Evolutionary conservation across 1,140 invertebrate genomes (phyloP), one percentile per base, ranked within the genome.

Genomic region (Temnothorax curvispinosus): DNA sequence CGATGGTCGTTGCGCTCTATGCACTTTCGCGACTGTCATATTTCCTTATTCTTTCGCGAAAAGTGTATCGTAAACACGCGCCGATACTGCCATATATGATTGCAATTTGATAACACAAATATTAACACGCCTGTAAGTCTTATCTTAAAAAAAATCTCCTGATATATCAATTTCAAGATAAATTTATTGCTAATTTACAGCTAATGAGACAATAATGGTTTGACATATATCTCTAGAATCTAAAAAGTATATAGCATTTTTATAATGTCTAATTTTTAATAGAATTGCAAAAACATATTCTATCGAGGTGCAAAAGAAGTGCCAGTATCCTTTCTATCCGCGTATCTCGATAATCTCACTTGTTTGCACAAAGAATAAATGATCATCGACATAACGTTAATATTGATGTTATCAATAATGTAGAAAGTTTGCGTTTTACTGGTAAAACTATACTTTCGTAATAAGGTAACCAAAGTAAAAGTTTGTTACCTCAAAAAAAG

Each of bases 361-460:
- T 90, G 90, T 91, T 90, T 91, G 76, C 69, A 65, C 85, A 27
- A 27, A 27, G 65, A 54, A 27, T 54, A 82, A 87, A 89, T 85
- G 80, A 90, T 90, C 78, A 41, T 41, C 38, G 52, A 87, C 67
- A 67, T 80, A 69, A 80, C 82, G 78, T 84, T 89, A 88, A 91
- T 89, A 91, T 90, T 91, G 76, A 71, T 78, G 67, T 60, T 87
- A 85, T 41, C 60, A 75, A 84, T 65, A 89, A 18, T 18, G 27
- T 82, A 41, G 41, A 27, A 35, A 41, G 38, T 77, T 86, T 77
- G 56, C 52, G 58, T 84, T 84, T 77, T 86, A 81, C 71, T 69
- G 8, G 64, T 38, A 77, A 81, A 54, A 15, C 58, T 72, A 32
- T n/a, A 6, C 38, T n/a, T 27, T 21, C n/a, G 4, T 7, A 56